phyloP scores from a whole-genome alignment of 2,113 vertebrate species.

The Larimichthys polyactis region DNA sequence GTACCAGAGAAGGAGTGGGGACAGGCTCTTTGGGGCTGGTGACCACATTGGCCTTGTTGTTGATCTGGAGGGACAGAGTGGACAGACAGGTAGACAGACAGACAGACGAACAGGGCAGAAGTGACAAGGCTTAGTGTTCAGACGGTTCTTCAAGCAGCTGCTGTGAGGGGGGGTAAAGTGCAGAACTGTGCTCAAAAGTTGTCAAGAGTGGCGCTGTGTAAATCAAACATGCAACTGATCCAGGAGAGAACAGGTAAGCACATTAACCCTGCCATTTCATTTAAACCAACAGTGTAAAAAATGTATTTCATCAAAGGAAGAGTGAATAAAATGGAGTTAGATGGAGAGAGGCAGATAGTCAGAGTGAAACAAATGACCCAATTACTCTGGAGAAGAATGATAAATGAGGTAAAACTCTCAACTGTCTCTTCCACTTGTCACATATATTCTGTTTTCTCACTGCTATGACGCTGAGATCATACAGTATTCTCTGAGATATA shows the following conservation, averaged over 20 bases:
- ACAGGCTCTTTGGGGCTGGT: constrained; percentile 96
- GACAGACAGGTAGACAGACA: constrained; percentile 71
- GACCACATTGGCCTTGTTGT: constrained; percentile 99
- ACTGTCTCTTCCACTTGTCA: not conserved
- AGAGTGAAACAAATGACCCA: constrained; percentile 26
- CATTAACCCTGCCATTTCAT: not conserved
- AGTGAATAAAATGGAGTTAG: not conserved
- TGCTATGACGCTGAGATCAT: not conserved
- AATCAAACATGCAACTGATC: not conserved
- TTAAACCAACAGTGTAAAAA: not conserved
- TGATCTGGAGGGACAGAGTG: constrained; percentile 93
- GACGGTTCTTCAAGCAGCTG: constrained; percentile 39
- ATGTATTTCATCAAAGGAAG: not conserved
- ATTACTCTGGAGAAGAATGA: constrained; percentile 11
- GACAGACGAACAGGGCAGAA: constrained; percentile 59
- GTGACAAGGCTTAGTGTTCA: constrained; percentile 73
- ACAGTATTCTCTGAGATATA: not conserved
- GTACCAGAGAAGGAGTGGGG: constrained; percentile 97
- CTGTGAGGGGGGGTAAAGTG: constrained; percentile 49
- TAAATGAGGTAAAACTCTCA: not conserved
- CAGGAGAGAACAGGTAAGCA: not conserved
- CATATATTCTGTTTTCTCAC: too few species aligned
- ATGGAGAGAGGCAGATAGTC: not conserved
- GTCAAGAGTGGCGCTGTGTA: not conserved
- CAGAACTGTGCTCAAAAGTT: not conserved